Conservation (phyloP, 2,888 invertebrate species). For the Antitype chi region DNA sequence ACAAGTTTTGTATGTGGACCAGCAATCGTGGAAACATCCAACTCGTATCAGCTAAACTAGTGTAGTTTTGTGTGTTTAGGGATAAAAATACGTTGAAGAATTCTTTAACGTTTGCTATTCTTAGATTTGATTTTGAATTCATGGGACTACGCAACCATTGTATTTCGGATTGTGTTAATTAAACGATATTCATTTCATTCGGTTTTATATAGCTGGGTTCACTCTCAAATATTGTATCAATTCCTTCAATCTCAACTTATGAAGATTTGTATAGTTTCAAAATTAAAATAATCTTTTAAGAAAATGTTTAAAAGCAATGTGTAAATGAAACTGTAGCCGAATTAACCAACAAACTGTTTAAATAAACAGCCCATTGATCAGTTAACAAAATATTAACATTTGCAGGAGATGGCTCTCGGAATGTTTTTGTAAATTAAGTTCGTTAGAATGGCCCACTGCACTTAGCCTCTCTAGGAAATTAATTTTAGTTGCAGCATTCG, state of each 20-base stretch:
- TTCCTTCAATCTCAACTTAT: no score
- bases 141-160: slow-evolving; percentile 29
- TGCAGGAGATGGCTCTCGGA: slow-evolving; percentile 23
- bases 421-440: slow-evolving; percentile 56
- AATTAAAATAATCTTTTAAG: background rate
- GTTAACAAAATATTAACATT: slow-evolving; percentile 48
- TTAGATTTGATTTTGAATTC: slow-evolving; percentile 50
- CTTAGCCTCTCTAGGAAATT: slow-evolving; percentile 38
- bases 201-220: background rate
- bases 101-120: slow-evolving; percentile 42
- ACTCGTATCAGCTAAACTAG: slow-evolving; percentile 58
- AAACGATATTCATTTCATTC: slow-evolving; percentile 21
- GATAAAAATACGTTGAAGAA: slow-evolving; percentile 63
- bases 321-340: slow-evolving; percentile 18
- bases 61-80: slow-evolving; percentile 57
- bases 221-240: slow-evolving; percentile 8
- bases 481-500: slow-evolving; percentile 50
- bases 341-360: slow-evolving; percentile 7
- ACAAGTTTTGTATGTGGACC: slow-evolving; percentile 78
- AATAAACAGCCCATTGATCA: slow-evolving; percentile 37
- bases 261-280: background rate
- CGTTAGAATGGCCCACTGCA: slow-evolving; percentile 55
- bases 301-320: background rate
- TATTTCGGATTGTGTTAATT: slow-evolving; percentile 7
- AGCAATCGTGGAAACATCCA: slow-evolving; percentile 60